A percentile compares a stretch with the other conserved stretches of the same genome.
Evolutionary conservation across 2,888 invertebrate genomes (phyloP).

Genomic region (Odontocolon sp.): DNA sequence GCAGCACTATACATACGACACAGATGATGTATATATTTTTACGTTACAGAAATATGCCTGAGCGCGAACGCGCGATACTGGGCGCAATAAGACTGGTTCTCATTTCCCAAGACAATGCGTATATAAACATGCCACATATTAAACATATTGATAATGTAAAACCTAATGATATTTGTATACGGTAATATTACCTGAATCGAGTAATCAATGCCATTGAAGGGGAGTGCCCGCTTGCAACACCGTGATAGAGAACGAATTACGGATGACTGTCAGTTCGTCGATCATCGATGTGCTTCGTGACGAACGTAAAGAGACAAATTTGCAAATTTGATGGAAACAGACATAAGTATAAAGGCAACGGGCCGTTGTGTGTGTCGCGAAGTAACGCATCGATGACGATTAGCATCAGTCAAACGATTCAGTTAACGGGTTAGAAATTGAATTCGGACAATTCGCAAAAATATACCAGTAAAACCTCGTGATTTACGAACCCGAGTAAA

Average conservation of each 20-base stretch:
- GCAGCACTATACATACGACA: conserved; percentile 81
- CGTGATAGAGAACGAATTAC: conserved; percentile 57
- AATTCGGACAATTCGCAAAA: conserved; percentile 58
- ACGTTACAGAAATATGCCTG: conserved; percentile 81
- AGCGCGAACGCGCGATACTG: conserved; percentile 69
- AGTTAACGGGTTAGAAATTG: conserved; percentile 56
- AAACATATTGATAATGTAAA: conserved; percentile 60
- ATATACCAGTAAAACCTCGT: conserved; percentile 54
- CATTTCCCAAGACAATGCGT: conserved; percentile 81
- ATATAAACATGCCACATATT: conserved; percentile 71
- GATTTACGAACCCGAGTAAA: conserved; percentile 71
- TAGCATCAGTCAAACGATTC: conserved; percentile 51
- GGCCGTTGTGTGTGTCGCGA: not conserved
- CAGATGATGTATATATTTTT: conserved; percentile 81
- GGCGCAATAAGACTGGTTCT: conserved; percentile 81
- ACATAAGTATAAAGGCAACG: conserved; percentile 4
- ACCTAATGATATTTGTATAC: conserved; percentile 80
- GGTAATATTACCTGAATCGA: conserved; percentile 69
- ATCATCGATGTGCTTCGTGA: conserved; percentile 31
- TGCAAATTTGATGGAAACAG: conserved; percentile 10
- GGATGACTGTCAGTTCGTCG: conserved; percentile 29
- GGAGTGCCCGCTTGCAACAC: conserved; percentile 74
- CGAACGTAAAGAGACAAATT: conserved; percentile 17
- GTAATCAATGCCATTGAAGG: conserved; percentile 68
- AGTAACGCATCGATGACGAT: conserved; percentile 29